Percentiles rank a stretch among this genome's conserved stretches.
These are phyloP conservation scores for Peribatodes rhomboidaria DNA, from an alignment of 2,888 invertebrate species.

Conservation along the genomic window DNA sequence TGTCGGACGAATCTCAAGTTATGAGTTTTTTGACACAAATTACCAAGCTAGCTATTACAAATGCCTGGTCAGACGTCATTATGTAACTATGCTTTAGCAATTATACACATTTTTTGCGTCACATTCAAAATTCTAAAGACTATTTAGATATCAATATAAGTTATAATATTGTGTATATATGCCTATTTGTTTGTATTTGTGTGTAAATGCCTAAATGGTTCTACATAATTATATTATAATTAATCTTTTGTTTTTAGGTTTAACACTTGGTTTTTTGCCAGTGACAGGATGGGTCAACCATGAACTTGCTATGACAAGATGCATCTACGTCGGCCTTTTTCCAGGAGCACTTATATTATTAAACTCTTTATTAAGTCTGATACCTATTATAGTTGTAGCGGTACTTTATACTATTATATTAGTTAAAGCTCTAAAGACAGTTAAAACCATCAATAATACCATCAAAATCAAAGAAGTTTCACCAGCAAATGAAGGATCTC, in stretches of 20 bases:
- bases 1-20: slow-evolving; percentile 3
- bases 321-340: slow-evolving; percentile 86
- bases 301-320: slow-evolving; percentile 65
- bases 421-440: slow-evolving; percentile 84
- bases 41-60: slow-evolving; percentile 20
- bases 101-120: not conserved
- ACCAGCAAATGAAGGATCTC: slow-evolving; percentile 52
- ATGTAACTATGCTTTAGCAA: not conserved
- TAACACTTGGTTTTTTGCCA: slow-evolving; percentile 87
- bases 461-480: slow-evolving; percentile 56
- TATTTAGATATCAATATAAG: too few species aligned
- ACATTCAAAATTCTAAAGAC: not conserved
- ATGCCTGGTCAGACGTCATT: not conserved
- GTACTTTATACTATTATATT: slow-evolving; percentile 87
- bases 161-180: slow-evolving; percentile 29
- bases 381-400: slow-evolving; percentile 78
- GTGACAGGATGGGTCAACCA: slow-evolving; percentile 84
- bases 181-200: not conserved
- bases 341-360: slow-evolving; percentile 85
- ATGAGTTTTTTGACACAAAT: slow-evolving; percentile 26
- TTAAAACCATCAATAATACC: slow-evolving; percentile 63
- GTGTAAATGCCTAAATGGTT: too few species aligned
- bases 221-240: too few species aligned
- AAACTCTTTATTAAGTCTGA: slow-evolving; percentile 83
- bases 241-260: too few species aligned